Evolutionary conservation across 2,113 vertebrate genomes (phyloP).

Genomic region (Clarias magur): DNA sequence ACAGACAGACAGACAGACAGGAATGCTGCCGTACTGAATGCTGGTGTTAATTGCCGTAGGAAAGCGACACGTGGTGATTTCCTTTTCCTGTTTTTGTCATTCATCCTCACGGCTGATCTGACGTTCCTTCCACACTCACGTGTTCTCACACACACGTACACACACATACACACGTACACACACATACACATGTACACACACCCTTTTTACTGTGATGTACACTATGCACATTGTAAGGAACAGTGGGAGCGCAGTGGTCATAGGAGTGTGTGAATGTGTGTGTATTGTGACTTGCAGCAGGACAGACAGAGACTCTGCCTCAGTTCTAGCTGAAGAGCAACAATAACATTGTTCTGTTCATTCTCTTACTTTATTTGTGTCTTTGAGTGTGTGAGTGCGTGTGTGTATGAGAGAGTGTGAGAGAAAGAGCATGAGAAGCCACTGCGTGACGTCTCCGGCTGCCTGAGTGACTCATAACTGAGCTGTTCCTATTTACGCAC

Average conservation of each 20-base stretch:
- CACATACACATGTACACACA: not conserved
- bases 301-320: not conserved
- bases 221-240: not conserved
- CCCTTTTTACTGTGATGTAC: not conserved
- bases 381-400: not conserved
- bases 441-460: not conserved
- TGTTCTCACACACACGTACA: not conserved
- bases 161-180: constrained; percentile 12
- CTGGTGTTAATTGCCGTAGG: constrained; percentile 63
- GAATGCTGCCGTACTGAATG: constrained; percentile 44
- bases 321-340: not conserved
- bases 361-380: not conserved
- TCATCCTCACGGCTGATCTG: constrained; percentile 67
- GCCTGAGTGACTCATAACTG: constrained; percentile 1
- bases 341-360: not conserved
- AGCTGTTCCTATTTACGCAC: not conserved
- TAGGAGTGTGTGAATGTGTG: constrained; percentile 23
- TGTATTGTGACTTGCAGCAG: not conserved
- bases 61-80: constrained; percentile 72
- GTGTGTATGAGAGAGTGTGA: not conserved
- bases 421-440: not conserved
- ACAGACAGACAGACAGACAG: not conserved
- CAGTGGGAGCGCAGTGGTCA: not conserved
- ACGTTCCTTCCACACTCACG: constrained; percentile 62
- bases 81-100: constrained; percentile 78